Evolutionary conservation across 2,888 invertebrate genomes (phyloP).

Genomic region (Drepana falcataria): DNA sequence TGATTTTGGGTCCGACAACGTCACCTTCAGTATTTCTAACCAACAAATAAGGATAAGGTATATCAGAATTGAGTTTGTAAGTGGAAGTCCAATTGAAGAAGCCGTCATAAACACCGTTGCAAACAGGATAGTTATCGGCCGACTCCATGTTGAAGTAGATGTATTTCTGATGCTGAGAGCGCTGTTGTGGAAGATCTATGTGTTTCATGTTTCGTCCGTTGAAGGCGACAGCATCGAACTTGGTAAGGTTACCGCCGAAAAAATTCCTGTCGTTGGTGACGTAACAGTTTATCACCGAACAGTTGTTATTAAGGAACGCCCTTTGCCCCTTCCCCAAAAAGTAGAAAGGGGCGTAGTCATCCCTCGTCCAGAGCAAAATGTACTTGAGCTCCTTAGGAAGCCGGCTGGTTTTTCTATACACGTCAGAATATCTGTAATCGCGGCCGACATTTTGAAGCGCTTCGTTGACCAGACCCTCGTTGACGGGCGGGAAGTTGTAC

Average conservation of each 20-base stretch:
- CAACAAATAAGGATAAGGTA: slow-evolving; percentile 50
- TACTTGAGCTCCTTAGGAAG: slow-evolving; percentile 50
- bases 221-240: slow-evolving; percentile 57
- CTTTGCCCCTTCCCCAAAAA: slow-evolving; percentile 46
- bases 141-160: slow-evolving; percentile 65
- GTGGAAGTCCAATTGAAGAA: slow-evolving; percentile 70
- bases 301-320: slow-evolving; percentile 53
- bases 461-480: slow-evolving; percentile 41
- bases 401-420: slow-evolving; percentile 43
- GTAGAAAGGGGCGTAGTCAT: slow-evolving; percentile 46
- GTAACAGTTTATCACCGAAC: slow-evolving; percentile 53
- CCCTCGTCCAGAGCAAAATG: slow-evolving; percentile 53
- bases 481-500: slow-evolving; percentile 13
- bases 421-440: slow-evolving; percentile 48
- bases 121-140: slow-evolving; percentile 54
- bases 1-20: slow-evolving; percentile 48
- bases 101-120: slow-evolving; percentile 40
- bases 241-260: slow-evolving; percentile 38
- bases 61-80: slow-evolving; percentile 61
- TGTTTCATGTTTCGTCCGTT: slow-evolving; percentile 46
- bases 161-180: slow-evolving; percentile 54
- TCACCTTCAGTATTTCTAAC: slow-evolving; percentile 40
- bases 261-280: slow-evolving; percentile 43
- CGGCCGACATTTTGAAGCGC: slow-evolving; percentile 45
- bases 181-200: slow-evolving; percentile 32